A percentile compares a stretch with the other conserved stretches of the same genome.
phyloP scores from a whole-genome alignment of 2,888 invertebrate species.

The Protophormia terraenovae region DNA sequence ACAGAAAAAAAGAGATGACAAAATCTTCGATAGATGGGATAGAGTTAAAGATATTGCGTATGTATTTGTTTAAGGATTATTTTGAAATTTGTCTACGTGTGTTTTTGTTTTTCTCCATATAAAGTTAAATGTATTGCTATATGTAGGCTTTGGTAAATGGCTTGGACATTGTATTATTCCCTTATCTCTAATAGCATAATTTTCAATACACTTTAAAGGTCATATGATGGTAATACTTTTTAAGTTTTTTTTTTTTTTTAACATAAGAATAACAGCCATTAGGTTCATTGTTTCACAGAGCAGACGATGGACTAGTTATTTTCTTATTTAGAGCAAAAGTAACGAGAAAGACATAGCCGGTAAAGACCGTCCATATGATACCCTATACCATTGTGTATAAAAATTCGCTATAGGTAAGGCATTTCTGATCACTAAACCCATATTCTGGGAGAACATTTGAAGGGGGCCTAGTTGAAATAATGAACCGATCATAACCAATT shows the following conservation, averaged over 20 bases:
- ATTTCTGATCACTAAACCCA: too few relatives aligned
- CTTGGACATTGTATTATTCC: slow-evolving; percentile 15
- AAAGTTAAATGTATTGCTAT: neutral
- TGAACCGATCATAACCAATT: too few relatives aligned
- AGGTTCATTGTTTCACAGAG: slow-evolving; percentile 34
- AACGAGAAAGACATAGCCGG: too few relatives aligned
- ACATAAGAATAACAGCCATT: neutral
- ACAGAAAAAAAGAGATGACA: neutral
- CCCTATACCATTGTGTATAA: too few relatives aligned
- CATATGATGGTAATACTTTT: neutral
- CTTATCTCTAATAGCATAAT: slow-evolving; percentile 32
- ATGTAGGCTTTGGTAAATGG: slow-evolving; percentile 29
- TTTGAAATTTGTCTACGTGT: slow-evolving; percentile 41
- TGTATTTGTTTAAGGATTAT: slow-evolving; percentile 55
- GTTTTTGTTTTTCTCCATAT: neutral
- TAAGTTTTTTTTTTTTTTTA: neutral
- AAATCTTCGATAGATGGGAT: slow-evolving; percentile 13
- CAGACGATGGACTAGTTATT: neutral
- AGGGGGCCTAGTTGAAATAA: too few relatives aligned
- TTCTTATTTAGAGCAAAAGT: neutral
- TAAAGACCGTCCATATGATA: too few relatives aligned
- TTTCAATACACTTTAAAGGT: slow-evolving; percentile 34
- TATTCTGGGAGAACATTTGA: too few relatives aligned
- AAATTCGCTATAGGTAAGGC: too few relatives aligned
- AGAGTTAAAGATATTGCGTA: slow-evolving; percentile 35